Conservation (phyloP, 2,797 vertebrate species). For the Hafferia zeledoni region DNA sequence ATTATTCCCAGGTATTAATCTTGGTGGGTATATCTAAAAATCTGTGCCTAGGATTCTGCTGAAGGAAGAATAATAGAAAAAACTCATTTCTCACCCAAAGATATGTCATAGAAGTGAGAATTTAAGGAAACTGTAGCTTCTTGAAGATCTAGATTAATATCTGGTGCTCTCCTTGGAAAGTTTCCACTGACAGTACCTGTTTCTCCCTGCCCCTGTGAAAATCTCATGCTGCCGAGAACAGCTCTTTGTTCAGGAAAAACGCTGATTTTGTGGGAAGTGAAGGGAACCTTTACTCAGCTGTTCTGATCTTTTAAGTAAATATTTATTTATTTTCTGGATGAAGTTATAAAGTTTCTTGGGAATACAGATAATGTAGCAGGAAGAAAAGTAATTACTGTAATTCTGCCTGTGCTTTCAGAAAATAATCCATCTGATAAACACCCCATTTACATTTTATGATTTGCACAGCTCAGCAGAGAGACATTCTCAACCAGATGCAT, state of each 20-base stretch:
- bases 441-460: slow-evolving; percentile 48
- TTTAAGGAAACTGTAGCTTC: neutral
- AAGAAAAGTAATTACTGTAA: slow-evolving; percentile 62
- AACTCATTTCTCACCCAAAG: neutral
- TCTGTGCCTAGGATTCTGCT: neutral
- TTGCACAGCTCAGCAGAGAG: slow-evolving; percentile 14
- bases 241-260: neutral
- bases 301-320: slow-evolving; percentile 52
- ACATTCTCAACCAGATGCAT: neutral
- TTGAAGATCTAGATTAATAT: neutral
- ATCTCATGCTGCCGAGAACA: neutral
- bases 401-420: slow-evolving; percentile 54
- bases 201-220: accelerated
- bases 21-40: neutral
- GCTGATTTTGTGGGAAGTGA: neutral
- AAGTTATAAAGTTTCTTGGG: slow-evolving; percentile 58
- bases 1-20: slow-evolving; percentile 7
- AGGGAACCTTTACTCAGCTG: slow-evolving; percentile 31
- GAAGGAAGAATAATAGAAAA: neutral
- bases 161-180: neutral
- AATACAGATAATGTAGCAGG: slow-evolving; percentile 56
- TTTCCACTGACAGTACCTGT: neutral
- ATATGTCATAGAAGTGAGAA: neutral
- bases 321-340: slow-evolving; percentile 59
- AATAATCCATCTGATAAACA: slow-evolving; percentile 59